Evolutionary conservation across 2,113 vertebrate species (phyloP).

Genomic region (Xyrauchen texanus): DNA sequence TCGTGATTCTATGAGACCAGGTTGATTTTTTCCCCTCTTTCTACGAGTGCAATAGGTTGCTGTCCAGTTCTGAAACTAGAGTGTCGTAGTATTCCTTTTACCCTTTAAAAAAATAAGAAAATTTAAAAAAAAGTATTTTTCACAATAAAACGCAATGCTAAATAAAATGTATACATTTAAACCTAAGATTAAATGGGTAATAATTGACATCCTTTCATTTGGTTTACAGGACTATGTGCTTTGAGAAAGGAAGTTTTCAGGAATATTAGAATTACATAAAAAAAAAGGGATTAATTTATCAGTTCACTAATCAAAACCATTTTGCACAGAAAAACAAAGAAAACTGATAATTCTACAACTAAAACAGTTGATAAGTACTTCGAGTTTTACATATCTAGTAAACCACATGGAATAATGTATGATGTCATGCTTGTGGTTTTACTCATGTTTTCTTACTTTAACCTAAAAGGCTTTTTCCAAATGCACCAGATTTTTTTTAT

Average conservation of each 20-base stretch:
- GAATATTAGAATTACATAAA: background rate
- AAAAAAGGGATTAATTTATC: background rate
- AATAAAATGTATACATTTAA: background rate
- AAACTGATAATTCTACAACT: background rate
- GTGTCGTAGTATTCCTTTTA: background rate
- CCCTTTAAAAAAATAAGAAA: background rate
- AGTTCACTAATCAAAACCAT: background rate
- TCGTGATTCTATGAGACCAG: no score
- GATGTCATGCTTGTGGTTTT: slow-evolving; percentile 11
- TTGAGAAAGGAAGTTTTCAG: background rate
- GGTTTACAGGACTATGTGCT: background rate
- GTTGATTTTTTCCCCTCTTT: background rate
- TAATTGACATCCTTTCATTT: background rate
- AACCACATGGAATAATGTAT: slow-evolving; percentile 1
- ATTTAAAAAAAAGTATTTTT: background rate
- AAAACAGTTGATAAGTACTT: background rate
- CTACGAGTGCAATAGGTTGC: slow-evolving; percentile 22
- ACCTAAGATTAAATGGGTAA: background rate
- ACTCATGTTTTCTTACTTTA: background rate
- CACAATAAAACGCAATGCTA: background rate
- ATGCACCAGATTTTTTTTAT: background rate
- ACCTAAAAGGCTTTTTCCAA: background rate
- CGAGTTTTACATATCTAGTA: background rate
- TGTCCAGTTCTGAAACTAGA: slow-evolving; percentile 58
- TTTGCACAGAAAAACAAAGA: background rate